Evolutionary conservation across 2,888 invertebrate species (phyloP), one percentile per base, ranked within the genome.

Genomic region (Tholera decimalis): DNA sequence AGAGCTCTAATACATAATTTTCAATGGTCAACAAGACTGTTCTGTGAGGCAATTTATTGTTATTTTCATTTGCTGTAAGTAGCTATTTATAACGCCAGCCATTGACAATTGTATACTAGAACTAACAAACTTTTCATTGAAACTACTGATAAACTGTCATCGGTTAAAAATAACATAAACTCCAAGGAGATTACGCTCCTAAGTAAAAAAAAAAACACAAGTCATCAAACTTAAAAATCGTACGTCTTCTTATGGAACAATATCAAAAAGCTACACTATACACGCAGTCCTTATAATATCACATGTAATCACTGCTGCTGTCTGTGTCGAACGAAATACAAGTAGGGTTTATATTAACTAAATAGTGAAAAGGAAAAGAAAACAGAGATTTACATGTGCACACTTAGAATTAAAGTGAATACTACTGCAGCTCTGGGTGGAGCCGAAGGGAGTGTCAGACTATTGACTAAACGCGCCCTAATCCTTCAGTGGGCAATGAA

Each of bases 131-230:
- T 11, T 22, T 78, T 53, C 35, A 35, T 33, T 41, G 30, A 53
- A 15, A 15, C 3, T 73, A 64, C 18, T 5, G 24, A 50, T 9
- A 30, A 50, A 49, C 30, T 8, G 20, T 46, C 53, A 60, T 55
- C 56, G 41, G 51, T 35, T 24, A 53, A 33, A 65, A 54, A 57
- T 30, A 72, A 58, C 35, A 57, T 22, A 49, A 73, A 44, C 44
- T 65, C 57, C 55, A 3, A 1, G 50, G 60, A 74, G 74, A 74
- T 78, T 74, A 54, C 74, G 53, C 78, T 73, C 78, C 59, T 11
- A 54, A 44, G 37, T 13, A 24, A 47, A 15, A 55, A 57, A 49
- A 47, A 26, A 51, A 33, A 33, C 66, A 78, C 60, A 78, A 49
- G 39, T 22, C 15, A 2, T 56, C 50, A 53, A 73, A 77, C 67